phyloP scores from a whole-genome alignment of 1,140 invertebrate species.

The Hycleus cichorii region DNA sequence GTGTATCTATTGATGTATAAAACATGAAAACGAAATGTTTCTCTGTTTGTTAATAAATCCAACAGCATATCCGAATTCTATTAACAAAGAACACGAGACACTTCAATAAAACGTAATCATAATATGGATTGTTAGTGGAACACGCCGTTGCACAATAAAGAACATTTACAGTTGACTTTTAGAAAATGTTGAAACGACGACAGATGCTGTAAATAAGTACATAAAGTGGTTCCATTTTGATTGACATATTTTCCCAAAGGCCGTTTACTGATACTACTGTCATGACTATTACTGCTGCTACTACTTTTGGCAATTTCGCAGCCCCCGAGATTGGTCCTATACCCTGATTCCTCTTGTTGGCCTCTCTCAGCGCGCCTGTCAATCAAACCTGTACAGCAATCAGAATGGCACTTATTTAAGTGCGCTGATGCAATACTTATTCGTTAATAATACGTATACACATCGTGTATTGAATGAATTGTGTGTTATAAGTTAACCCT shows the following conservation, averaged over 20 bases:
- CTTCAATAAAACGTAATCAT: constrained; percentile 20
- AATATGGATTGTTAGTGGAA: constrained; percentile 20
- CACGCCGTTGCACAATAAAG: constrained; percentile 30
- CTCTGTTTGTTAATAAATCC: too few species aligned
- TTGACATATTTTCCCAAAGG: constrained; percentile 30
- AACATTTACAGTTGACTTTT: constrained; percentile 25
- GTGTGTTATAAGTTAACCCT: not conserved
- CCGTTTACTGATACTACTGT: not conserved
- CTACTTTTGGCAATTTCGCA: constrained; percentile 10
- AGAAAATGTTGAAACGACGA: constrained; percentile 17
- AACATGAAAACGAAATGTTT: too few species aligned
- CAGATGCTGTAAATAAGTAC: constrained; percentile 30
- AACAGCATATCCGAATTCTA: constrained; percentile 1
- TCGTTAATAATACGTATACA: not conserved
- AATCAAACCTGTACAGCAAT: constrained; percentile 17
- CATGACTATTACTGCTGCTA: not conserved
- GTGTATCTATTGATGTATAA: too few species aligned
- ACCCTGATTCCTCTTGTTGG: constrained; percentile 11
- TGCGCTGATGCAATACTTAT: constrained; percentile 7
- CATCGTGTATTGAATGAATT: not conserved
- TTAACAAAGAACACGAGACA: constrained; percentile 17
- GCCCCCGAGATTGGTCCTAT: constrained; percentile 1
- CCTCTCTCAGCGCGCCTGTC: constrained; percentile 11
- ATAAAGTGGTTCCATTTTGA: constrained; percentile 22
- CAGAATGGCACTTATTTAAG: constrained; percentile 15